These are phyloP conservation scores for Pseudochaenichthys georgianus DNA, from an alignment of 2,797 vertebrate species.

Conservation along the genomic window DNA sequence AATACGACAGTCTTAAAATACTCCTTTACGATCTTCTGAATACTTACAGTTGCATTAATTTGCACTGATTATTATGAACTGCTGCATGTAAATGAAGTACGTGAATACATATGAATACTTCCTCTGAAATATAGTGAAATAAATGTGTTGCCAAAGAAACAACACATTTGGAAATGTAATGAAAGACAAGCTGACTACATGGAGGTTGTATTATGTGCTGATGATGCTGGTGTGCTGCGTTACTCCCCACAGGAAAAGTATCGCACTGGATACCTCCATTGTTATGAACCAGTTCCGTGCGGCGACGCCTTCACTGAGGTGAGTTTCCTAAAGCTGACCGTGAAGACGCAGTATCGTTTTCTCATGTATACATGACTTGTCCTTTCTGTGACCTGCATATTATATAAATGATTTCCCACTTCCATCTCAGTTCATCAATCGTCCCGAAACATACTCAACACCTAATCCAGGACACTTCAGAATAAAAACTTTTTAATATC, in stretches of 20 bases:
- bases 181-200: neutral
- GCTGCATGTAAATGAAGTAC: neutral
- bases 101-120: neutral
- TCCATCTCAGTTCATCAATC: neutral
- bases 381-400: neutral
- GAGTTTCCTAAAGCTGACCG: conserved; percentile 22
- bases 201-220: neutral
- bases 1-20: too few relatives aligned
- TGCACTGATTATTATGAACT: neutral
- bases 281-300: conserved; percentile 86
- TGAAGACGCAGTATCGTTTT: neutral
- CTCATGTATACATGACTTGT: neutral
- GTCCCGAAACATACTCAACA: neutral
- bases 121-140: neutral
- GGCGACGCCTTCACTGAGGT: conserved; percentile 77
- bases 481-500: neutral
- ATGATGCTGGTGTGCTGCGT: conserved; percentile 13
- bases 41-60: too few relatives aligned
- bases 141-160: neutral
- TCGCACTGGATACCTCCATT: conserved; percentile 86
- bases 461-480: neutral
- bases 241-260: conserved; percentile 75
- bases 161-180: neutral
- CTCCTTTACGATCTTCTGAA: neutral
- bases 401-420: neutral